Base-by-base conservation (phyloP, 2,888 invertebrate species). In the Horisme vitalbata region DNA sequence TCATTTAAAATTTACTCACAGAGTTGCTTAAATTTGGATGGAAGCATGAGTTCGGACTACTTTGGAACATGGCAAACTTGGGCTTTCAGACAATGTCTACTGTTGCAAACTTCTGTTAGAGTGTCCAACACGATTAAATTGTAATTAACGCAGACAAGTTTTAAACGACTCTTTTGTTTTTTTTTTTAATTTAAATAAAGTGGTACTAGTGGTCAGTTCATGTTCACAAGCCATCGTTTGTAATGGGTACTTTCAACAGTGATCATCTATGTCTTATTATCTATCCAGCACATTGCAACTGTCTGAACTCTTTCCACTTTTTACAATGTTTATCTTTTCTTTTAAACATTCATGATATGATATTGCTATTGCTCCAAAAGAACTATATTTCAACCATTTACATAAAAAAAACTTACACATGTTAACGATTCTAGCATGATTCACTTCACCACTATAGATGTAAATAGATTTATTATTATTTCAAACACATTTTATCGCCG, bases 401-500 rank as follows among this genome's bases (percentile, higher is more conserved):
- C 1, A 27, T 13, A 18, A 26, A 41, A 57, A 52, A 55, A 45
- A 49, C 27, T 23, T 34, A 53, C 58, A 59, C 56, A 34, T 59
- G 59, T 56, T 48, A 50, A 48, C 56, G 31, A 47, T 59, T 41
- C 11, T 14, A 49, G 45, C 52, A 59, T 56, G 54, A 59, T 54
- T 43, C 49, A 59, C 45, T 54, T 50, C 20, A 50, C 41, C 39
- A 41, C 45, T 50, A 45, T 47, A 54, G 44, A 59, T 55, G 52
- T 52, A 55, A 59, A 52, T 46, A 52, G 50, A 56, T 54, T 52
- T 54, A 59, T 56, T 57, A 52, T 57, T 56, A 59, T 59, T 56
- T 45, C 45, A 33, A 59, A 54, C 59, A 59, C 56, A 59, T 59
- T 56, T 54, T 59, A 59, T 49, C 48, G 55, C 58, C 59, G 58